These are phyloP conservation scores for Morus bassanus DNA, from an alignment of 2,797 vertebrate genomes.

Conservation along the genomic window DNA sequence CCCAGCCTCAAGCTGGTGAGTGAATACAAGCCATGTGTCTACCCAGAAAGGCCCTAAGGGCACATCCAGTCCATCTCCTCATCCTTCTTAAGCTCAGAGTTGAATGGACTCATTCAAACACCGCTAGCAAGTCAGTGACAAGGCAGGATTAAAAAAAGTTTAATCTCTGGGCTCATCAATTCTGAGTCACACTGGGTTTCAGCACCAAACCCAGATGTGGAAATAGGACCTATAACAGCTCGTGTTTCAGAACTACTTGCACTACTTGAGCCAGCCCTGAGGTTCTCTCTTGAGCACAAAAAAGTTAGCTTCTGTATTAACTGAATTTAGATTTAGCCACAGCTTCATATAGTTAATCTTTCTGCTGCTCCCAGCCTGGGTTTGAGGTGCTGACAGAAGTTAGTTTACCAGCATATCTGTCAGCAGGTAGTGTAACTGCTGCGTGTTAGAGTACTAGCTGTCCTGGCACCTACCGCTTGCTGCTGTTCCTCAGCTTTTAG, in stretches of 20 bases:
- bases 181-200: background rate
- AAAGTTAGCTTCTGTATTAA: background rate
- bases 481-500: slow-evolving; percentile 41
- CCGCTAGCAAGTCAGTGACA: background rate
- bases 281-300: background rate
- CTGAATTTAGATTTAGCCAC: background rate
- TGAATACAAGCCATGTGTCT: background rate
- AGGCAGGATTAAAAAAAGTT: background rate
- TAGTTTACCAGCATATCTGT: background rate
- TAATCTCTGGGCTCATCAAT: background rate
- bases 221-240: background rate
- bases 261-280: background rate
- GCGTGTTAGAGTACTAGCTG: background rate
- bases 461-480: slow-evolving; percentile 29
- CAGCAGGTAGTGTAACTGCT: background rate
- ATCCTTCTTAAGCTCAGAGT: background rate
- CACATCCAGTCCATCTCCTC: background rate
- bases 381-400: background rate
- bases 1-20: background rate
- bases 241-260: background rate
- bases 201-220: background rate
- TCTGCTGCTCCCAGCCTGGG: background rate
- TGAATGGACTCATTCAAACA: background rate
- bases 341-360: background rate
- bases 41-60: background rate